These are phyloP conservation scores for Lichenostomus cassidix DNA, from an alignment of 2,113 vertebrate genomes.

Conservation along the genomic window DNA sequence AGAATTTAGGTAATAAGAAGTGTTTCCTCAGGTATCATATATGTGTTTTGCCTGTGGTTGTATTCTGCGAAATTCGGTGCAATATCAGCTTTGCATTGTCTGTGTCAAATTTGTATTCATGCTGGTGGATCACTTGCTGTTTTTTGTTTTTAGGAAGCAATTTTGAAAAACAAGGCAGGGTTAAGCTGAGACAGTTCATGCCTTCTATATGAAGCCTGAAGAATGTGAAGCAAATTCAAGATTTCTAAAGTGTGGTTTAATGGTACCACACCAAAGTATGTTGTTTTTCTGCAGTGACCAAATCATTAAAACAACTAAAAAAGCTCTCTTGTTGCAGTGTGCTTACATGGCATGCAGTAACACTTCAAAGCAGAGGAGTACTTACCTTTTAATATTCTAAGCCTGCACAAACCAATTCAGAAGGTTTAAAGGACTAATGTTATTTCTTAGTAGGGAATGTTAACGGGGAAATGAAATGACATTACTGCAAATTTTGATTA, in stretches of 20 bases:
- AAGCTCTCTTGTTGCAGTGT: background rate
- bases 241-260: background rate
- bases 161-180: conserved; percentile 25
- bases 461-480: background rate
- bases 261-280: background rate
- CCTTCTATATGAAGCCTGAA: conserved; percentile 7
- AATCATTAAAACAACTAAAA: conserved; percentile 46
- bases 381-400: background rate
- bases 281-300: background rate
- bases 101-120: background rate
- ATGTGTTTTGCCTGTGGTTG: background rate
- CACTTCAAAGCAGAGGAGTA: background rate
- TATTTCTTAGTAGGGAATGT: background rate
- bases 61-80: background rate
- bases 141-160: conserved; percentile 35
- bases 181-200: conserved; percentile 9
- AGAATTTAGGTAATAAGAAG: background rate
- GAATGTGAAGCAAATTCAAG: conserved; percentile 6
- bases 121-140: background rate
- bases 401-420: background rate
- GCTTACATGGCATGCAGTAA: background rate
- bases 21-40: background rate
- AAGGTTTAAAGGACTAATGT: background rate
- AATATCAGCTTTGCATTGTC: background rate
- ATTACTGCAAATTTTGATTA: background rate